These are phyloP conservation scores for Drosophila monieri DNA, from an alignment of 2,888 invertebrate species.

Conservation along the genomic window DNA sequence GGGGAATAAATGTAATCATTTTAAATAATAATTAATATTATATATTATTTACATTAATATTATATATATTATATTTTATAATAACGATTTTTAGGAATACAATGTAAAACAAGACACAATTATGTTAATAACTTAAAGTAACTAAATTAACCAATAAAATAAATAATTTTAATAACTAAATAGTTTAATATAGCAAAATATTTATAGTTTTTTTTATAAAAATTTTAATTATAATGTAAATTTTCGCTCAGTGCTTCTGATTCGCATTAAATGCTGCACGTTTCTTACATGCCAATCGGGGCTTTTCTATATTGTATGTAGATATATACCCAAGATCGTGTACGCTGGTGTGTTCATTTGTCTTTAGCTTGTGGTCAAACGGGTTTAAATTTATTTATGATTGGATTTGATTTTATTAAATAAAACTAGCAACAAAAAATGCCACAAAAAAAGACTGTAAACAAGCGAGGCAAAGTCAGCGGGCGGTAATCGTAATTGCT, in stretches of 20 bases:
- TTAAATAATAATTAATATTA: too few relatives aligned
- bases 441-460: constrained; percentile 1
- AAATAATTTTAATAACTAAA: too few relatives aligned
- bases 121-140: too few relatives aligned
- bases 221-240: too few relatives aligned
- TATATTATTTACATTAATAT: too few relatives aligned
- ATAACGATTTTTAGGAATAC: too few relatives aligned
- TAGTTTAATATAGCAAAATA: too few relatives aligned
- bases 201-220: too few relatives aligned
- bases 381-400: constrained; percentile 76
- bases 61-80: too few relatives aligned
- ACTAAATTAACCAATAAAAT: too few relatives aligned
- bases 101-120: too few relatives aligned
- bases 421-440: constrained; percentile 42
- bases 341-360: constrained; percentile 20
- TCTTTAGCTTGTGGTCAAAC: constrained; percentile 69
- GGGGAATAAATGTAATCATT: neutral
- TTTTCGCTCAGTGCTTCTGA: constrained; percentile 9
- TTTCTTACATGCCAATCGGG: constrained; percentile 71
- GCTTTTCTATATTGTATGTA: constrained; percentile 56
- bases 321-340: constrained; percentile 25
- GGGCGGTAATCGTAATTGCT: constrained; percentile 74
- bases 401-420: constrained; percentile 78
- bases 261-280: constrained; percentile 66
- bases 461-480: constrained; percentile 62